Evolutionary conservation across 2,888 invertebrate species (phyloP).

Genomic region (Mesorhabditis belari): DNA sequence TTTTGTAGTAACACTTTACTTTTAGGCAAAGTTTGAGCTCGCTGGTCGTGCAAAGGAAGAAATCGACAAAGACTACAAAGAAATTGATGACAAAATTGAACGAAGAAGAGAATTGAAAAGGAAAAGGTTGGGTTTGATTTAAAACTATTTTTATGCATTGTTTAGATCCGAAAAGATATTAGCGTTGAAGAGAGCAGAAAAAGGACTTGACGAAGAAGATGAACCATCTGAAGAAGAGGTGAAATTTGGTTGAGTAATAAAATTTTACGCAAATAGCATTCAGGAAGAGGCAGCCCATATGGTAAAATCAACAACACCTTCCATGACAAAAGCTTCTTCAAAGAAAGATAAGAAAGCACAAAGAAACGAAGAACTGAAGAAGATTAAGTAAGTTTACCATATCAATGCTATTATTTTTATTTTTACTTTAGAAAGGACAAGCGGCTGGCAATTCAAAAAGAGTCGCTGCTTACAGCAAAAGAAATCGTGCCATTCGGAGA

Average conservation of each 20-base stretch:
- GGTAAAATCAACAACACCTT: too few species aligned
- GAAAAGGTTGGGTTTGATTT: background rate
- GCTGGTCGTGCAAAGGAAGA: conserved; percentile 26
- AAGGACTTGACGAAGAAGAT: background rate
- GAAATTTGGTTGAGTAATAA: too few species aligned
- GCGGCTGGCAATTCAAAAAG: too few species aligned
- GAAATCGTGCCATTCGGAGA: background rate
- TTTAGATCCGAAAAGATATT: background rate
- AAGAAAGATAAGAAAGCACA: too few species aligned
- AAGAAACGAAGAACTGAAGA: too few species aligned
- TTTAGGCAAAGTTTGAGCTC: conserved; percentile 17
- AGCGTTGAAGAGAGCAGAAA: background rate
- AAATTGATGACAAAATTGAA: conserved; percentile 23
- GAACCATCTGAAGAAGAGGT: too few species aligned
- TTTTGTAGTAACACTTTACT: background rate
- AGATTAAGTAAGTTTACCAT: too few species aligned
- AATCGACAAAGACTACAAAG: conserved; percentile 24
- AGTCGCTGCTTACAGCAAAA: background rate
- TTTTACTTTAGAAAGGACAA: too few species aligned
- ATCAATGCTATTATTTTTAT: too few species aligned
- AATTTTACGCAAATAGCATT: too few species aligned
- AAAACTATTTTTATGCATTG: background rate
- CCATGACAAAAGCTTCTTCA: too few species aligned
- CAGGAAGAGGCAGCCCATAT: too few species aligned
- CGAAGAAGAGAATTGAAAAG: conserved; percentile 18